phyloP scores from a whole-genome alignment of 2,888 invertebrate genomes.

The Nomada fucata region DNA sequence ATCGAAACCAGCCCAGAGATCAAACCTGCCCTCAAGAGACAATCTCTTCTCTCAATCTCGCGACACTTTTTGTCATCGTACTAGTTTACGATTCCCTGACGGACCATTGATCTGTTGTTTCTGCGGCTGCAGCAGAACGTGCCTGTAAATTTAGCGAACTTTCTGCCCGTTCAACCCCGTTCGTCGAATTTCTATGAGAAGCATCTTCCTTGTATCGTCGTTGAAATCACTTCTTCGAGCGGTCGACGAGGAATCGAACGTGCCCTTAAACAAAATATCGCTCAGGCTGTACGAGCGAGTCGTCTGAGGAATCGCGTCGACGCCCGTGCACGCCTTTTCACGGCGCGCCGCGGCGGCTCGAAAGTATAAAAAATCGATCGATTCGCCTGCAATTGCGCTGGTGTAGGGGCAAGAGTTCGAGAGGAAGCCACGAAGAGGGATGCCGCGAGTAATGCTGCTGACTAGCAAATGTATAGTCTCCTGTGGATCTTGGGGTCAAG shows the following conservation, averaged over 20 bases:
- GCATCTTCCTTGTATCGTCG: not conserved
- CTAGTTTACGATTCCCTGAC: not conserved
- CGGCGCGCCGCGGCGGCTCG: not conserved
- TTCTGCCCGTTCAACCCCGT: not conserved
- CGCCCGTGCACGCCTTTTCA: not conserved
- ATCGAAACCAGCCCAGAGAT: not conserved
- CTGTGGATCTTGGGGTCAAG: constrained; percentile 69
- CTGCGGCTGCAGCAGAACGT: not conserved
- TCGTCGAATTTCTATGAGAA: not conserved
- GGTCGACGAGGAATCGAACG: constrained; percentile 17
- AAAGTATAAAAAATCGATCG: constrained; percentile 18
- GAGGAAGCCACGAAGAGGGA: constrained; percentile 16
- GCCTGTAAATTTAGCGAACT: constrained; percentile 4
- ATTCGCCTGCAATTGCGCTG: not conserved
- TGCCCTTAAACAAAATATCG: constrained; percentile 24
- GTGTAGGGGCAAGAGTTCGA: constrained; percentile 1
- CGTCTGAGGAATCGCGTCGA: no score
- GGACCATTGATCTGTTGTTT: constrained; percentile 12
- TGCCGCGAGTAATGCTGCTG: constrained; percentile 57
- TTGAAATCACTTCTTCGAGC: not conserved
- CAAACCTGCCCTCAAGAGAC: not conserved
- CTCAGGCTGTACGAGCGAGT: not conserved
- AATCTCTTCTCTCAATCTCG: not conserved
- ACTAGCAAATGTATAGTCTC: constrained; percentile 65
- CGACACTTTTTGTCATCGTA: not conserved